Base-by-base conservation (phyloP, 2,113 vertebrate species). In the Rhegmatorhina hoffmannsi region DNA sequence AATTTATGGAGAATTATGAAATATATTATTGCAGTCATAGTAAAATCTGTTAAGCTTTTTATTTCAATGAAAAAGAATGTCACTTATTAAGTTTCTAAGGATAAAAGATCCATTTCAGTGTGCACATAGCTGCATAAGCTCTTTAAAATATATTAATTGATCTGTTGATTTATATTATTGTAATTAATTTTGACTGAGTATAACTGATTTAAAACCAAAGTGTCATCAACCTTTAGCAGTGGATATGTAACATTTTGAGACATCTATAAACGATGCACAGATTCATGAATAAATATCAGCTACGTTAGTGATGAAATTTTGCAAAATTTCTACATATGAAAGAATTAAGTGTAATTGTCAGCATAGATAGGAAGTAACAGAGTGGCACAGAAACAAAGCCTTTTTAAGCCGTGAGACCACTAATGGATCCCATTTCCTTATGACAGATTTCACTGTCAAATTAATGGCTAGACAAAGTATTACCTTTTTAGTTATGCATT, bases 401-500 rank as follows among this genome's bases (percentile, higher is more conserved):
- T 91, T 86, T 83, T 31, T 52, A 75, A 80, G 74, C 50, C 79
- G 36, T n/a, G 17, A 84, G 52, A 74, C 68, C 44, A 33, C 83
- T 94, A 93, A 95, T 70, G 82, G 75, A 92, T 90, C 43, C 64
- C 40, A 90, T 90, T 94, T 96, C 79, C 76, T 89, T 78, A 49
- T 3, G 19, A 86, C 25, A 11, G 13, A 90, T 24, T 84, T 36
- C 62, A 47, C 17, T 91, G 75, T 87, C 70, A 89, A 96, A 87
- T 81, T 83, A 96, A 91, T 88, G 70, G 38, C 63, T 47, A 72
- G 56, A 84, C 47, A 78, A 92, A 94, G n/a, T 60, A 90, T 88
- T 90, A 60, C 40, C 52, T 90, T 93, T 68, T 86, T 72, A 81
- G 60, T 88, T 87, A 74, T 17, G 72, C 80, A 90, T 90, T 92